A percentile compares a stretch with the other conserved stretches of the same genome.
Conservation (phyloP, 2,113 vertebrate genomes). For the Chelonoidis abingdonii region DNA sequence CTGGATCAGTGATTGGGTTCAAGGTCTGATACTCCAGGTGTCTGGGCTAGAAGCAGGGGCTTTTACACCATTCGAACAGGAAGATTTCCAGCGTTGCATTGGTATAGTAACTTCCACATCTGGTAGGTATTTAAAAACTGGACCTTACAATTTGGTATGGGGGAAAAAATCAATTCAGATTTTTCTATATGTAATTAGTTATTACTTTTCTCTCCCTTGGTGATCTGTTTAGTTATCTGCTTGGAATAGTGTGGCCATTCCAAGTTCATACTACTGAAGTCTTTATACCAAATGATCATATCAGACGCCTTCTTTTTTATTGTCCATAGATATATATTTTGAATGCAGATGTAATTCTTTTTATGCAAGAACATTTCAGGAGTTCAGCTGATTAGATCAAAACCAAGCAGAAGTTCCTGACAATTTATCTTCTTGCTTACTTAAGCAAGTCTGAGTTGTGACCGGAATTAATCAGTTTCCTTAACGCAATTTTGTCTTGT, state of each 20-base stretch:
- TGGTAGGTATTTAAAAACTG: not conserved
- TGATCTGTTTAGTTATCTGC: not conserved
- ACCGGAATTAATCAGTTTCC: not conserved
- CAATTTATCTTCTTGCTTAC: slow-evolving; percentile 45
- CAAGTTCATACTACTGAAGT: not conserved
- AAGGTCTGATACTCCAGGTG: not conserved
- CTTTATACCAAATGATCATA: not conserved
- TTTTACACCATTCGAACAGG: not conserved
- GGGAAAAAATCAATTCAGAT: slow-evolving; percentile 12
- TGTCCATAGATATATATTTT: not conserved
- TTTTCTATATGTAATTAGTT: not conserved
- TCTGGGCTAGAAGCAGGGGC: not conserved
- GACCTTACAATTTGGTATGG: not conserved
- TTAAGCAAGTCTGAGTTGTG: slow-evolving; percentile 44
- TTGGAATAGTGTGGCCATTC: slow-evolving; percentile 1
- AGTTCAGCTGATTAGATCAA: slow-evolving; percentile 48
- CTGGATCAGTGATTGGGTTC: not conserved
- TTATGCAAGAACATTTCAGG: slow-evolving; percentile 34
- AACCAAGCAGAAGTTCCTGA: slow-evolving; percentile 26
- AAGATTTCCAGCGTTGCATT: not conserved
- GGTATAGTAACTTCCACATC: not conserved
- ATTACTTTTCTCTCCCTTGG: not conserved
- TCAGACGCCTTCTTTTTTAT: not conserved
- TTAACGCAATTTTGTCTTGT: not conserved
- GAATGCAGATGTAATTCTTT: slow-evolving; percentile 15